Base-by-base conservation (phyloP, 2,888 invertebrate species). In the Hirudinaria manillensis region DNA sequence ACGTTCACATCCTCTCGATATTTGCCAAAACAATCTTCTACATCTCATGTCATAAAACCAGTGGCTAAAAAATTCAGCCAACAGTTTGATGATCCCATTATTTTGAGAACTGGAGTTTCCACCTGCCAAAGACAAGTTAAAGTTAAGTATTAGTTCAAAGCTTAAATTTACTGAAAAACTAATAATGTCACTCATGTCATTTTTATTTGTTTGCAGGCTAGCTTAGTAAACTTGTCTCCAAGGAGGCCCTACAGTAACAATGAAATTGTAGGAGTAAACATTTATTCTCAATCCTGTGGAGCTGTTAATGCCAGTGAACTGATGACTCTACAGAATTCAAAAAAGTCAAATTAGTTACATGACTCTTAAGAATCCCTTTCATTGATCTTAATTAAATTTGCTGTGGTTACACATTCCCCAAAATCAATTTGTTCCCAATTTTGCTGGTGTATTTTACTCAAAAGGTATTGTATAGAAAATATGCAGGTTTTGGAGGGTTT, bases 281-380 rank as follows among this genome's bases (percentile, higher is more conserved):
- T 27, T 61, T 29, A 61, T 61, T 61, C 61, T 61, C 61, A 61
- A 16, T 24, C 29, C 61, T 61, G n/a, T 61, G 61, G 61, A 24
- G n/a, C 61, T 27, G n/a, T 61, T 61, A 29, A 24, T 27, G 6
- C 61, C 61, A 61, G 61, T 29, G 61, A 61, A 61, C 61, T 61
- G 61, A 45, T 45, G 13, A 6, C 45, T 45, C 45, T 45, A 10
- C 45, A 45, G 45, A 45, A 45, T 16, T 45, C 45, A 45, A 45
- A 38, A 38, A 6, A 10, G 3, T 38, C 38, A 38, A 38, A 45
- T 16, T 45, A 45, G 45, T 16, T 45, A 45, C 10, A 45, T 45
- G n/a, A n/a, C n/a, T n/a, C n/a, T n/a, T n/a, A n/a, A n/a, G n/a
- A n/a, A n/a, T n/a, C n/a, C n/a, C n/a, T n/a, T n/a, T n/a, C n/a